Evolutionary conservation across 1,140 invertebrate species (phyloP).

Genomic region (Spodoptera litura): DNA sequence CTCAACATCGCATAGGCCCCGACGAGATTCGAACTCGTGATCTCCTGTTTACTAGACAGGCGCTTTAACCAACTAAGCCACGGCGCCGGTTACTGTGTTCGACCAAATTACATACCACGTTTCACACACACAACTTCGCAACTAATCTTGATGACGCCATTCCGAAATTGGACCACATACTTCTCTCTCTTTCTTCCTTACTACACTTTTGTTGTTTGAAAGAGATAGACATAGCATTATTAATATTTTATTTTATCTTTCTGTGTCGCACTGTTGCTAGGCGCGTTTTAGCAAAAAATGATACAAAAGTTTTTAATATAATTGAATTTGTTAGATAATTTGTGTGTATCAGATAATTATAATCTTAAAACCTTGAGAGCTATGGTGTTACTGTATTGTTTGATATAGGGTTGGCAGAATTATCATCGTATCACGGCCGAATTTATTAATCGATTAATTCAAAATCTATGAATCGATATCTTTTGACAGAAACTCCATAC

Average conservation of each 20-base stretch:
- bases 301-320: not conserved
- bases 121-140: not conserved
- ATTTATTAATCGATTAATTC: no score
- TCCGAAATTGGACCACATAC: conserved; percentile 7
- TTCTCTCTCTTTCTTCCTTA: conserved; percentile 8
- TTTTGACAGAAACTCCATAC: no score
- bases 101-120: conserved; percentile 31
- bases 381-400: conserved; percentile 8
- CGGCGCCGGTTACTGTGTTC: conserved; percentile 54
- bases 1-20: conserved; percentile 58
- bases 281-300: not conserved
- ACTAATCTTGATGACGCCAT: not conserved
- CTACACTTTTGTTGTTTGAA: not conserved
- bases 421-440: no score
- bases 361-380: conserved; percentile 23
- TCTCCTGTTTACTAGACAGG: conserved; percentile 82
- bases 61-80: conserved; percentile 82
- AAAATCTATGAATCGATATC: no score
- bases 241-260: conserved; percentile 15
- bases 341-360: conserved; percentile 33
- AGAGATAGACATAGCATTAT: conserved; percentile 2
- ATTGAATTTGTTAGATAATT: not conserved
- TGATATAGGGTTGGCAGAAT: not conserved
- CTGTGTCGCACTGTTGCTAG: conserved; percentile 25
- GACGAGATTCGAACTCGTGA: conserved; percentile 80